A percentile compares a stretch with the other conserved stretches of the same genome.
Conservation (phyloP, 2,888 invertebrate species). For the Drosophila prolongata region DNA sequence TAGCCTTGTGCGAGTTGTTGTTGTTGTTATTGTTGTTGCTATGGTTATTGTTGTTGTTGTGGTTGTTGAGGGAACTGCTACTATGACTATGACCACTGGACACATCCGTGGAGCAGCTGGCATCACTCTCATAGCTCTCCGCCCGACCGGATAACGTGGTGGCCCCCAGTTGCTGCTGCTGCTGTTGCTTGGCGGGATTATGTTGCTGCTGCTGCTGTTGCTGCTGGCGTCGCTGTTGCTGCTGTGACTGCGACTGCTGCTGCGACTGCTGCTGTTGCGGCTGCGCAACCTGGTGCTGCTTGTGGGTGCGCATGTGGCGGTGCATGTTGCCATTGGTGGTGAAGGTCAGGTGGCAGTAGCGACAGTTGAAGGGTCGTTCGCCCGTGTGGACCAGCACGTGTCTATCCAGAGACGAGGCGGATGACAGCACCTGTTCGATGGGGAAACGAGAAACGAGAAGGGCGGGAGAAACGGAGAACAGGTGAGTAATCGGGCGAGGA, state of each 20-base stretch:
- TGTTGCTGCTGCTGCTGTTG: constrained; percentile 18
- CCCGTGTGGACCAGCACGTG: constrained; percentile 93
- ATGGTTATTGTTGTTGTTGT: constrained; percentile 81
- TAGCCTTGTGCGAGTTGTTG: constrained; percentile 81
- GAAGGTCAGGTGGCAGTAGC: constrained; percentile 91
- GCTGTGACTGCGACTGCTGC: constrained; percentile 35
- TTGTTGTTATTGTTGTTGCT: constrained; percentile 81
- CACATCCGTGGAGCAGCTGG: constrained; percentile 85
- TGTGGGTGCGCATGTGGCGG: constrained; percentile 91
- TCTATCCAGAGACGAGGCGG: constrained; percentile 91
- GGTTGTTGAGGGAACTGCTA: constrained; percentile 81
- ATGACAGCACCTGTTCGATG: constrained; percentile 87
- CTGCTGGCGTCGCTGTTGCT: constrained; percentile 26
- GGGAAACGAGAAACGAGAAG: background rate
- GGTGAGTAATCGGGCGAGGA: constrained; percentile 21
- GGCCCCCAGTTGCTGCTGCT: constrained; percentile 8
- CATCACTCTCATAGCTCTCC: constrained; percentile 87
- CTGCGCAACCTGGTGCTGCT: constrained; percentile 83
- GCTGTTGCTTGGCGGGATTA: constrained; percentile 32
- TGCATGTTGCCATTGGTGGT: constrained; percentile 95
- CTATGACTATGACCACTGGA: constrained; percentile 83
- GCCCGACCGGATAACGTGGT: constrained; percentile 41
- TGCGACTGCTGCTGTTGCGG: constrained; percentile 70
- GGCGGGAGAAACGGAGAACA: constrained; percentile 6
- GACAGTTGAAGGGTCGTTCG: constrained; percentile 92